Evolutionary conservation across 2,113 vertebrate genomes (phyloP).

Genomic region (Siniperca knerii): DNA sequence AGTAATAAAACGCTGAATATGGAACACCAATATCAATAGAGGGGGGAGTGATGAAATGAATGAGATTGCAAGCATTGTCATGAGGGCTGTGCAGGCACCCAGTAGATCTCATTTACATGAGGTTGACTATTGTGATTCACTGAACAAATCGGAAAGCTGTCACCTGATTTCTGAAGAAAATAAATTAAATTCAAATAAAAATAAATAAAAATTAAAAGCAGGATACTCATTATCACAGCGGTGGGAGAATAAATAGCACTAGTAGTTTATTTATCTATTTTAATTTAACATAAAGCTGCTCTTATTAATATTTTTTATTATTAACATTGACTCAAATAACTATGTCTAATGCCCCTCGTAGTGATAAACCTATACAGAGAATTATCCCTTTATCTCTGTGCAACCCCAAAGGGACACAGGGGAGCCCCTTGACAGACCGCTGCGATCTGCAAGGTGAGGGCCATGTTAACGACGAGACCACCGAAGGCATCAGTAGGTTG

Average conservation of each 20-base stretch:
- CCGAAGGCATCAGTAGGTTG: not conserved
- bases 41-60: conserved; percentile 64
- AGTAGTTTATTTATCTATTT: not conserved
- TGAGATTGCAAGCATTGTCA: conserved; percentile 65
- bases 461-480: not conserved
- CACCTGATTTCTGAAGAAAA: conserved; percentile 37
- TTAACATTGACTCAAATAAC: not conserved
- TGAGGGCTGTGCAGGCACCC: conserved; percentile 38
- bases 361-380: not conserved
- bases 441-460: not conserved
- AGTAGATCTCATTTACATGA: conserved; percentile 63
- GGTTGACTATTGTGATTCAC: conserved; percentile 55
- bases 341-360: not conserved
- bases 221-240: conserved; percentile 15
- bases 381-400: not conserved
- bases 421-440: not conserved
- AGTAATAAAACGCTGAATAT: conserved; percentile 74
- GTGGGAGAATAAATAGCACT: not conserved
- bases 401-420: conserved; percentile 23
- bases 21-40: conserved; percentile 66
- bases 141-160: conserved; percentile 43
- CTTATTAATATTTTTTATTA: not conserved
- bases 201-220: not conserved
- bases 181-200: not conserved
- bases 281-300: not conserved